Conservation (phyloP, 2,888 invertebrate genomes). For the Megastigmus dorsalis region DNA sequence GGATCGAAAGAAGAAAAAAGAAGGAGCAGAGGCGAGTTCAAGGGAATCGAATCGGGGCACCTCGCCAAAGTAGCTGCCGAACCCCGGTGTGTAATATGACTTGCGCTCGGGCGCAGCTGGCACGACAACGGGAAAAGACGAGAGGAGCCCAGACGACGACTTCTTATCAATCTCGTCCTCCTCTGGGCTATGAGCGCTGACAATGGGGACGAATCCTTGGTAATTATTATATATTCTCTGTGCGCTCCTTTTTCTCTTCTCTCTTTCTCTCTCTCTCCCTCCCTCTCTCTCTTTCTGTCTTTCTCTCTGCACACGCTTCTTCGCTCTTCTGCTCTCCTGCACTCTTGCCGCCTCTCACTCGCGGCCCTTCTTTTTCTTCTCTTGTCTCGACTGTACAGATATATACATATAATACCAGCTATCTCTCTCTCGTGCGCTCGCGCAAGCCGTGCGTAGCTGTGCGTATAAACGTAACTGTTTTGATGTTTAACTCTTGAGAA, state of each 20-base stretch:
- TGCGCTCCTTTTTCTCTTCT: slow-evolving; percentile 2
- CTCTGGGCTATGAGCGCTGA: slow-evolving; percentile 73
- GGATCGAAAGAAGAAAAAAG: too few species aligned
- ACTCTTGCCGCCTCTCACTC: slow-evolving; percentile 12
- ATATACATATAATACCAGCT: too few species aligned
- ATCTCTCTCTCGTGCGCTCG: background rate
- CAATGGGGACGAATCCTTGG: slow-evolving; percentile 75
- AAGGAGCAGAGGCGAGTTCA: too few species aligned
- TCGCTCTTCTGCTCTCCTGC: background rate
- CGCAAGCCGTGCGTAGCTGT: background rate
- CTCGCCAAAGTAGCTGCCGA: too few species aligned
- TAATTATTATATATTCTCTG: slow-evolving; percentile 64
- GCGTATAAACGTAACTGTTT: too few species aligned
- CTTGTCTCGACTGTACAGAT: too few species aligned
- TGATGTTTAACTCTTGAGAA: too few species aligned
- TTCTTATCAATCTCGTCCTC: slow-evolving; percentile 61
- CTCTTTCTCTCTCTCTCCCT: background rate
- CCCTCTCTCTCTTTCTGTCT: background rate
- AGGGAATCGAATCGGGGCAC: too few species aligned
- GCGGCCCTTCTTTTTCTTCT: background rate
- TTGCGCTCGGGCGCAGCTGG: slow-evolving; percentile 36
- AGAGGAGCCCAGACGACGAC: slow-evolving; percentile 10
- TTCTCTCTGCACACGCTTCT: too few species aligned
- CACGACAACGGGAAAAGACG: slow-evolving; percentile 19
- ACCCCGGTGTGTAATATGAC: slow-evolving; percentile 43